Conservation (phyloP, 2,888 invertebrate species). For the Adineta ricciae region DNA sequence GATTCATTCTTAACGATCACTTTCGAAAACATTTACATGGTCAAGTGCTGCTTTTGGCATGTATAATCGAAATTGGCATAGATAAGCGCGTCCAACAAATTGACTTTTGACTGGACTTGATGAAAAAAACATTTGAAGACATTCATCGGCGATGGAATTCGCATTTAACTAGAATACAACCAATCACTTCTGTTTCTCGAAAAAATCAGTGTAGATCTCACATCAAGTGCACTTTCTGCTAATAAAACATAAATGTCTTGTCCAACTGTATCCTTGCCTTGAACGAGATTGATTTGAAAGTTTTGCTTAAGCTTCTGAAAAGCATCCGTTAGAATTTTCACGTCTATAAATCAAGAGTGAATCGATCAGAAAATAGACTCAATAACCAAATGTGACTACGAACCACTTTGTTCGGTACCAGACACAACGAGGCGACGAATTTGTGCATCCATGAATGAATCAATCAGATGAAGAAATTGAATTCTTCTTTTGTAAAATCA, state of each 20-base stretch:
- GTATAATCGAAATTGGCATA: constrained; percentile 47
- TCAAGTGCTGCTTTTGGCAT: constrained; percentile 43
- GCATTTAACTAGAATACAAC: constrained; percentile 40
- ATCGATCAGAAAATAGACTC: background rate
- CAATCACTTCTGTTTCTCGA: too few species aligned
- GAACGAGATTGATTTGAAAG: background rate
- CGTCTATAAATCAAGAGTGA: background rate
- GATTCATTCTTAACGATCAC: too few species aligned
- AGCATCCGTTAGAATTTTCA: background rate
- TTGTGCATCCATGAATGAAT: background rate
- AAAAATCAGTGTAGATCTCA: constrained; percentile 34
- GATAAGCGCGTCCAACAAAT: constrained; percentile 48
- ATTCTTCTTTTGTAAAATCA: background rate
- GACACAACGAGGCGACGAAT: background rate
- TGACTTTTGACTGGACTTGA: constrained; percentile 46
- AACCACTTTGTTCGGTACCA: background rate
- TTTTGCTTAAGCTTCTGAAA: background rate
- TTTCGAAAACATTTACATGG: constrained; percentile 38
- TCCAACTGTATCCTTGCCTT: constrained; percentile 36
- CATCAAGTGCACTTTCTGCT: constrained; percentile 48
- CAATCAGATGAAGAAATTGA: background rate
- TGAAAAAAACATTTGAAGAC: constrained; percentile 48
- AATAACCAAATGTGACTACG: background rate
- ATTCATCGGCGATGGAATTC: constrained; percentile 43
- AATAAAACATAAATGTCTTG: constrained; percentile 46